These are phyloP conservation scores for Trypoxylon attenuatum DNA, from an alignment of 2,888 invertebrate species.

Conservation along the genomic window DNA sequence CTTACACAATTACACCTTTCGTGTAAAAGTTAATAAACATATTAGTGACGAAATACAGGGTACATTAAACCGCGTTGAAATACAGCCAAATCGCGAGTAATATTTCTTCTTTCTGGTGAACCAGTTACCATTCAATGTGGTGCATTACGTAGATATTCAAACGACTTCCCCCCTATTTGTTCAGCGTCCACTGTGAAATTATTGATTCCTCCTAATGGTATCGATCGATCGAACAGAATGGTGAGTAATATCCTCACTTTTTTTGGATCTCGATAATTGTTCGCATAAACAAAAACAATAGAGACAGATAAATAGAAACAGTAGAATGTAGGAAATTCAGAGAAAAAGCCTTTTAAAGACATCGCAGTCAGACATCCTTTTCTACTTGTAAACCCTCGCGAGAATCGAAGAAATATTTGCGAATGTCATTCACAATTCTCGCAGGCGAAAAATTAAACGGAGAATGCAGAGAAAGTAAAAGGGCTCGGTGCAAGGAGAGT, in stretches of 20 bases:
- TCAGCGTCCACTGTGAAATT: constrained; percentile 28
- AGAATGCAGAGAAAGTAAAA: constrained; percentile 9
- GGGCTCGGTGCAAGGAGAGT: constrained; percentile 2
- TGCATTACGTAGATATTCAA: constrained; percentile 20
- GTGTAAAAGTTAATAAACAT: constrained; percentile 46
- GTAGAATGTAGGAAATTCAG: too few relatives aligned
- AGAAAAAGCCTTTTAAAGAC: too few relatives aligned
- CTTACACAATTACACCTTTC: constrained; percentile 17
- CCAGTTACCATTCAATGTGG: constrained; percentile 37
- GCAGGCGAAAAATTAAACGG: too few relatives aligned
- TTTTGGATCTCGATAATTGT: too few relatives aligned
- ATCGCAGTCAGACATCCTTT: too few relatives aligned
- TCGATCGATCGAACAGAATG: too few relatives aligned
- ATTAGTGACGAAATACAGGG: constrained; percentile 45
- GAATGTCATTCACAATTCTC: too few relatives aligned
- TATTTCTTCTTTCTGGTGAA: constrained; percentile 53
- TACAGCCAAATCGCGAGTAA: constrained; percentile 43
- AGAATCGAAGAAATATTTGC: too few relatives aligned
- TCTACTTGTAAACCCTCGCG: too few relatives aligned
- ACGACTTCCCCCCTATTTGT: constrained; percentile 35
- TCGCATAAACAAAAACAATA: too few relatives aligned
- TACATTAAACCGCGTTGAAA: constrained; percentile 43
- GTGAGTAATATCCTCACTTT: too few relatives aligned
- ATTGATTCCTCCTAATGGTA: constrained; percentile 15
- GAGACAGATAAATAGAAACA: too few relatives aligned